These are phyloP conservation scores for Litocranius walleri DNA, from an alignment of 2,113 vertebrate genomes.

Conservation along the genomic window DNA sequence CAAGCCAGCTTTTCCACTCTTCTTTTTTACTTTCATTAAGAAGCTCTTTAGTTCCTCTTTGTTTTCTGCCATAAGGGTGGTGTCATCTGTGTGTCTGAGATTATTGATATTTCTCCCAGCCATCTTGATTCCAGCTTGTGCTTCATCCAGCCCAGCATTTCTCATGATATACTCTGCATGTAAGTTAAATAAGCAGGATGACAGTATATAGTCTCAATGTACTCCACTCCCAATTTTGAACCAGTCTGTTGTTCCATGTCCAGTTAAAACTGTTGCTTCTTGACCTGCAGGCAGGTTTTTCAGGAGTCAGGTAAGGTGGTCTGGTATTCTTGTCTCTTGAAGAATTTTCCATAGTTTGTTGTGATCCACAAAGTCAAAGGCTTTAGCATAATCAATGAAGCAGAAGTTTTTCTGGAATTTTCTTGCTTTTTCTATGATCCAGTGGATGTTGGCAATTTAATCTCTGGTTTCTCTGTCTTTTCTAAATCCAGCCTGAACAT, in stretches of 20 bases:
- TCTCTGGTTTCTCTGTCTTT: neutral
- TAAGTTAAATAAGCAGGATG: neutral
- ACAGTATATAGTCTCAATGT: neutral
- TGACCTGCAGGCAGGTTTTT: neutral
- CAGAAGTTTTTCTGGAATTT: neutral
- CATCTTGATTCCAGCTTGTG: neutral
- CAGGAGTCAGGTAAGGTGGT: neutral
- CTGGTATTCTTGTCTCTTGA: neutral
- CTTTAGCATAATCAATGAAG: neutral
- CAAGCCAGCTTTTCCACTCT: neutral
- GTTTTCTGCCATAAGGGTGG: neutral
- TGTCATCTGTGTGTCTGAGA: neutral
- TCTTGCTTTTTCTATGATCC: neutral
- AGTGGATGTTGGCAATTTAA: neutral
- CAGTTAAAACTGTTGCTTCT: neutral
- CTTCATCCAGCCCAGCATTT: neutral
- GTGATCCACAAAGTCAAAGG: neutral
- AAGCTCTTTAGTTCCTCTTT: neutral
- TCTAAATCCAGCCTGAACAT: neutral
- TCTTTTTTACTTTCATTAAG: neutral
- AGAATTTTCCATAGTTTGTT: neutral
- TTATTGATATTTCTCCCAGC: neutral
- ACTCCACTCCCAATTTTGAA: neutral
- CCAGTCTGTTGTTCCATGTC: neutral
- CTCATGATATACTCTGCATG: neutral